These are phyloP conservation scores for Sorex araneus DNA, from an alignment of 2,113 vertebrate genomes.

Conservation along the genomic window DNA sequence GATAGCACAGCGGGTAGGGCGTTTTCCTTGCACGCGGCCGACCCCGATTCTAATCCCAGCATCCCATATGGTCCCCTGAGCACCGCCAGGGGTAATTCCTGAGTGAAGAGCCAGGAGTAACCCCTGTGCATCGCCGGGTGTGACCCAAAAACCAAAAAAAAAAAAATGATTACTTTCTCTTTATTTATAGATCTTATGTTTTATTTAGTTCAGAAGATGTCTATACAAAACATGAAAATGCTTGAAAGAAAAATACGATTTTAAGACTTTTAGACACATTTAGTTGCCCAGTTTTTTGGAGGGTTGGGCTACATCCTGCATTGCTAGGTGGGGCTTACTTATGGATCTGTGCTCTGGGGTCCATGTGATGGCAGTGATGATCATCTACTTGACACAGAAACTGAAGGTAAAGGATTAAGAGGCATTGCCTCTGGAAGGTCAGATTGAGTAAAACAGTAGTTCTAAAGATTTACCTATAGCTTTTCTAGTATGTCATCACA, in stretches of 20 bases:
- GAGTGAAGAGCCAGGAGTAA: too few species aligned
- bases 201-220: slow-evolving; percentile 59
- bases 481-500: slow-evolving; percentile 48
- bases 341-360: not conserved
- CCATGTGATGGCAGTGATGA: too few species aligned
- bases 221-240: slow-evolving; percentile 44
- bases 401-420: slow-evolving; percentile 55
- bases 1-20: too few species aligned
- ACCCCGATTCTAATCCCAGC: too few species aligned
- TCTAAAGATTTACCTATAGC: slow-evolving; percentile 40
- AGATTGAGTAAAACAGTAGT: slow-evolving; percentile 30
- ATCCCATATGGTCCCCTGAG: too few species aligned
- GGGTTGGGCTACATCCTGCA: too few species aligned
- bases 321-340: not conserved
- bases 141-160: too few species aligned
- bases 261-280: slow-evolving; percentile 38
- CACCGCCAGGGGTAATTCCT: too few species aligned
- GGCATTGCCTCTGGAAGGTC: slow-evolving; percentile 32
- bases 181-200: slow-evolving; percentile 45
- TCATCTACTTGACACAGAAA: slow-evolving; percentile 57
- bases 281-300: slow-evolving; percentile 12
- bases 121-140: too few species aligned
- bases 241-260: slow-evolving; percentile 45
- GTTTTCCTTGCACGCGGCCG: too few species aligned
- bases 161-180: not conserved